These are phyloP conservation scores for Clupea harengus DNA, from an alignment of 2,113 vertebrate species.

Conservation along the genomic window DNA sequence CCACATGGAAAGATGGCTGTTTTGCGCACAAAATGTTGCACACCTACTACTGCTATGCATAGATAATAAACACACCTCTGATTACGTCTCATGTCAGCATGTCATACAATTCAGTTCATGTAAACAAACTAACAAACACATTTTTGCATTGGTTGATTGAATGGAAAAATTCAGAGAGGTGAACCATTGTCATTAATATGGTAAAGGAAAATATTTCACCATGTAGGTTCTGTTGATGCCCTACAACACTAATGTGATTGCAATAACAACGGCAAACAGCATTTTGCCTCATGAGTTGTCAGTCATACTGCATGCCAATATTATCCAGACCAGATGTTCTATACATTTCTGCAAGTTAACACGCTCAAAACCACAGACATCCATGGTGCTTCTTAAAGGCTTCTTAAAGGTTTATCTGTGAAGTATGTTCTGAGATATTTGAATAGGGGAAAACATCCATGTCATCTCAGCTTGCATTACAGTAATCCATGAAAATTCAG, in stretches of 20 bases:
- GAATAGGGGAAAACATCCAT: slow-evolving; percentile 31
- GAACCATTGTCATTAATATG: no score
- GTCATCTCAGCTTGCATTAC: slow-evolving; percentile 24
- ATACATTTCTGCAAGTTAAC: neutral
- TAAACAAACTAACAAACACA: no score
- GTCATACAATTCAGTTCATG: neutral
- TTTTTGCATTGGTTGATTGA: no score
- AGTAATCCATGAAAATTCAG: slow-evolving; percentile 30
- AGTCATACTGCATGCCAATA: neutral
- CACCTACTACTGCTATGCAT: neutral
- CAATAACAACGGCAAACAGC: no score
- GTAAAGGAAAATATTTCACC: neutral
- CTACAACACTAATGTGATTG: neutral
- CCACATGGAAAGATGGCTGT: neutral
- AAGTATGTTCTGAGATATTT: slow-evolving; percentile 36
- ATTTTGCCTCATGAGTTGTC: neutral
- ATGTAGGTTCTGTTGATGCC: neutral
- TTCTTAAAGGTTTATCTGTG: slow-evolving; percentile 12
- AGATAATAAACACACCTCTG: neutral
- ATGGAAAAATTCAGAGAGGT: no score
- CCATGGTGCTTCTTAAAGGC: neutral
- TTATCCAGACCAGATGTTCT: neutral
- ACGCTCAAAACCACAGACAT: neutral
- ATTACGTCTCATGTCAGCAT: neutral
- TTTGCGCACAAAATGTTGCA: neutral